phyloP scores from a whole-genome alignment of 92 coral and sea anemone species.

The Zoanthus sansibaricus region DNA sequence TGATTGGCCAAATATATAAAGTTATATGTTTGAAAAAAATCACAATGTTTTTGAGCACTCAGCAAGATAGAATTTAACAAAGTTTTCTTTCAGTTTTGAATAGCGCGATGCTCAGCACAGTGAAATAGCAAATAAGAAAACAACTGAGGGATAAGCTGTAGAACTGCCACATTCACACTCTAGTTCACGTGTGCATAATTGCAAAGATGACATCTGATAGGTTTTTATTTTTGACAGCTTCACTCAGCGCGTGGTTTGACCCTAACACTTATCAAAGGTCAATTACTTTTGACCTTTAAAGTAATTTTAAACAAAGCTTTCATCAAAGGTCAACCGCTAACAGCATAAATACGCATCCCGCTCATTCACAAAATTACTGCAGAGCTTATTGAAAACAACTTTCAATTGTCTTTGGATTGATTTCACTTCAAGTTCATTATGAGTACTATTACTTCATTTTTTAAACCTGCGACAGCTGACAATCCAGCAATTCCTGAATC shows the following conservation, averaged over 20 bases:
- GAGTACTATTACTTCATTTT: constrained; percentile 31
- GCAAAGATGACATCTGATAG: too few relatives aligned
- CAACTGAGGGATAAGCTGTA: too few relatives aligned
- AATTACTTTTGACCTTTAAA: background rate
- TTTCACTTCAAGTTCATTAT: background rate
- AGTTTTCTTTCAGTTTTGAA: too few relatives aligned
- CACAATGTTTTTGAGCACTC: too few relatives aligned
- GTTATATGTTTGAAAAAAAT: too few relatives aligned
- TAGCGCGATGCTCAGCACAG: too few relatives aligned
- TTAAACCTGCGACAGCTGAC: constrained; percentile 18
- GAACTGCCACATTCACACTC: too few relatives aligned
- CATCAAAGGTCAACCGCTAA: constrained; percentile 1
- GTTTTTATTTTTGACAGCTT: background rate
- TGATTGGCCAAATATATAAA: too few relatives aligned
- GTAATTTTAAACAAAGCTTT: background rate
- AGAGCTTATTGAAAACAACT: constrained; percentile 29
- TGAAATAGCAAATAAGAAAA: too few relatives aligned
- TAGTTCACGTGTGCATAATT: too few relatives aligned
- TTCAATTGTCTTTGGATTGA: constrained; percentile 2
- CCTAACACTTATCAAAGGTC: background rate
- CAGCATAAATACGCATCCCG: background rate
- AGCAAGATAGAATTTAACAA: too few relatives aligned
- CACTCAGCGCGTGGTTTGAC: background rate
- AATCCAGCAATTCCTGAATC: constrained; percentile 28
- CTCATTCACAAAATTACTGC: constrained; percentile 23